Percentiles rank a stretch among this genome's conserved stretches.
Evolutionary conservation across 2,797 vertebrate species (phyloP).

Genomic region (Cephalopachus bancanus): DNA sequence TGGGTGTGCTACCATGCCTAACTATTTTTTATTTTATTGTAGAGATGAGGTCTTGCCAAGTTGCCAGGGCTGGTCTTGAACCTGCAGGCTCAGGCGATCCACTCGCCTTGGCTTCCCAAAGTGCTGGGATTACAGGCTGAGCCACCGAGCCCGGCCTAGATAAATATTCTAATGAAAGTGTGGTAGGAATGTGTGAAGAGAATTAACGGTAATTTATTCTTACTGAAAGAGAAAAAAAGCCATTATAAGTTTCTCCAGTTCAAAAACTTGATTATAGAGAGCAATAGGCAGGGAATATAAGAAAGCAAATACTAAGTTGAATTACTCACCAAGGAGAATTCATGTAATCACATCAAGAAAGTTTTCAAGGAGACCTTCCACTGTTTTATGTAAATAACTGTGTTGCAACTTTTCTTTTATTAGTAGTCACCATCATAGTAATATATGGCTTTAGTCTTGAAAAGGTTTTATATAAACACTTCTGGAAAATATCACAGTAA

Average conservation of each 20-base stretch:
- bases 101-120: too few relatives aligned
- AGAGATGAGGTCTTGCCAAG: too few relatives aligned
- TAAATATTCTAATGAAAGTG: neutral
- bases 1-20: too few relatives aligned
- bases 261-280: constrained; percentile 47
- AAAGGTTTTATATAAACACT: neutral
- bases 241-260: constrained; percentile 43
- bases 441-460: constrained; percentile 6
- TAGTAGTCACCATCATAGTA: neutral
- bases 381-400: constrained; percentile 6
- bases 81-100: too few relatives aligned
- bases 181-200: neutral
- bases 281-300: neutral
- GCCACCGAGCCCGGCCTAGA: too few relatives aligned
- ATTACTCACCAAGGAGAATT: neutral
- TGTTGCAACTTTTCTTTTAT: neutral
- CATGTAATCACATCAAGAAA: neutral
- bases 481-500: constrained; percentile 1
- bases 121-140: too few relatives aligned
- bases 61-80: too few relatives aligned
- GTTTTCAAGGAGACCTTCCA: constrained; percentile 26
- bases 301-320: neutral
- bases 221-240: neutral
- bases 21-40: too few relatives aligned
- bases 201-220: constrained; percentile 43